Evolutionary conservation across 1,140 invertebrate species (phyloP), one percentile per base, ranked within the genome.

Genomic region (Ladona fulva): DNA sequence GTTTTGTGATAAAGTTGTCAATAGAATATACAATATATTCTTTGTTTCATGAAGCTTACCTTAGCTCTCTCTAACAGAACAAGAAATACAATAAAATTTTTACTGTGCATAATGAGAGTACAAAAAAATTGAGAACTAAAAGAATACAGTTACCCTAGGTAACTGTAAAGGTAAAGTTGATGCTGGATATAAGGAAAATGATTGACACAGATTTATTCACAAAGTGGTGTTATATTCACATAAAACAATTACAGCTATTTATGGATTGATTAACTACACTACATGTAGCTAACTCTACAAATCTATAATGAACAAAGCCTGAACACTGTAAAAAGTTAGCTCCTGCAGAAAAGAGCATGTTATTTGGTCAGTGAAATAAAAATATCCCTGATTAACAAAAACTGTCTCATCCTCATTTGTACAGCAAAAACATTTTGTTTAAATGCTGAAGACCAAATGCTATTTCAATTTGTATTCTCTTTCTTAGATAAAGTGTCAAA

Each of bases 161-260:
- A 37, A 37, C 29, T 5, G 8, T 5, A 8, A 37, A 8, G n/a
- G 8, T 37, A 37, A 8, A 37, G 29, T 37, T 37, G 29, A 37
- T 8, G 29, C 3, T 37, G 8, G 29, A 19, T 75, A 25, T 6
- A 25, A 75, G 24, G 24, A 42, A 75, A n/a, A n/a, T 24, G 19
- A 75, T 25, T 8, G 1, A 19, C 19, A 25, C 24, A 42, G 3
- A 75, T 25, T 75, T 75, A 75, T 75, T 75, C 74, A 75, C 74
- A 75, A 75, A 75, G 74, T 75, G 74, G 29, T 24, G 74, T 42
- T 75, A 75, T 75, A 75, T 75, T 75, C 74, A 75, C 74, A 75
- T 75, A 75, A 75, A 75, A 75, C 74, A 75, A 42, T 75, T 75
- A 75, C 74, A 75, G 29, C 74, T 75, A 75, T 19, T 16, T 66